Evolutionary conservation across 2,113 vertebrate species (phyloP).

Genomic region (Rafetus swinhoei): DNA sequence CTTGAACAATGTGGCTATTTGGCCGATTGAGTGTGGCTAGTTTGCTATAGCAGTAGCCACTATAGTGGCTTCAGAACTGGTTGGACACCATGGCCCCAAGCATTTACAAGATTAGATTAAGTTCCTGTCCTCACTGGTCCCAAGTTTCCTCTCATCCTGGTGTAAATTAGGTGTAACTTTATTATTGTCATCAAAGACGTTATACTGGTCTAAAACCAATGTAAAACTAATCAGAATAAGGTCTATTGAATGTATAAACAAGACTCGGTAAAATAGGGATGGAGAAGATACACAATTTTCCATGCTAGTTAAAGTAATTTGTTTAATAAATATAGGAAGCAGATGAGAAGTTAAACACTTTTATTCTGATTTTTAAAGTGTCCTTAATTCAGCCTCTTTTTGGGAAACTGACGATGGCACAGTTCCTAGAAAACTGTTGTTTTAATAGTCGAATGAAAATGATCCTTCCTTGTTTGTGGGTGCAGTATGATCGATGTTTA

Average conservation of each 20-base stretch:
- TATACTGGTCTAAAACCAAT: not conserved
- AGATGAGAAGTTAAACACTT: not conserved
- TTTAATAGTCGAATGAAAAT: not conserved
- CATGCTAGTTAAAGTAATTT: not conserved
- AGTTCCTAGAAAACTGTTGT: not conserved
- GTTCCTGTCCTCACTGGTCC: not conserved
- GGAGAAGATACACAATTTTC: not conserved
- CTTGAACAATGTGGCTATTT: too few relatives aligned
- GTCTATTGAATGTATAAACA: not conserved
- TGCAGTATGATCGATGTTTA: rapidly evolving
- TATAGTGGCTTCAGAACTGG: too few relatives aligned
- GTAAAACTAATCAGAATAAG: not conserved
- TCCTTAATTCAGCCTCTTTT: not conserved
- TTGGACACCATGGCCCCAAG: too few relatives aligned
- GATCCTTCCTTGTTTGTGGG: not conserved
- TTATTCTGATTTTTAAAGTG: not conserved
- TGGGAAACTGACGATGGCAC: not conserved
- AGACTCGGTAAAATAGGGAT: not conserved
- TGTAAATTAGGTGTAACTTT: not conserved
- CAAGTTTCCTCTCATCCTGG: not conserved
- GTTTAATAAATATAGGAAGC: not conserved
- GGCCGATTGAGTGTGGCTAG: too few relatives aligned
- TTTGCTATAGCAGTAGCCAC: too few relatives aligned
- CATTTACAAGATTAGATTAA: not conserved
- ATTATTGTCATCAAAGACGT: not conserved